Base-by-base conservation (phyloP, 2,888 invertebrate species). In the Cantharis rufa region DNA sequence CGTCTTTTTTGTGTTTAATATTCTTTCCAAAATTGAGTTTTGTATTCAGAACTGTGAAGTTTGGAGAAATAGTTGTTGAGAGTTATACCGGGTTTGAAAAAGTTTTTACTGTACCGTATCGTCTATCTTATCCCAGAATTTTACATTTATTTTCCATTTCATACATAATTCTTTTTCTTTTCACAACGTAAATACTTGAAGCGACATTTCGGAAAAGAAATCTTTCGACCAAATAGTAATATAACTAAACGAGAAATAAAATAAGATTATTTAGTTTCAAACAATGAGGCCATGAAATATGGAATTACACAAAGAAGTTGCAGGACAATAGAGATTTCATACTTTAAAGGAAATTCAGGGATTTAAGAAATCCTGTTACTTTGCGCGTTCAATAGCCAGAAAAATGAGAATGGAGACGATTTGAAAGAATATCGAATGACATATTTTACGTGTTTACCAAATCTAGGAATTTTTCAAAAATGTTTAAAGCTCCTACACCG, bases 311-410 rank as follows among this genome's bases (percentile, higher is more conserved):
- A 83, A 84, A 82, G 82, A 82, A 74, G 80, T 76, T 72, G 69
- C 78, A 78, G 81, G 82, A 83, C 83, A 84, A 85, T 83, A 77
- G 82, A 81, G 83, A 82, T 81, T 83, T 84, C 81, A 81, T 82
- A 82, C 80, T 81, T 80, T 77, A 79, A 77, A 79, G 82, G 78
- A 81, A 82, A 82, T 81, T 82, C 83, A 79, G 82, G 82, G 83
- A 84, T 84, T 83, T 82, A 76, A 78, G 79, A 82, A 84, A 84
- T 83, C 84, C 83, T 80, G 82, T 84, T 83, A 83, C 82, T 83
- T 82, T 84, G 83, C 83, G 77, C 81, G 83, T 83, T 82, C 84
- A 83, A 84, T 84, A 82, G 79, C 82, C 81, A 83, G 83, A 84
- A 84, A 84, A 84, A 82, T 80, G 82, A 79, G 82, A 24, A 66